Percentiles rank a stretch among this genome's conserved stretches.
Conservation (phyloP, 2,888 invertebrate genomes). For the Spodoptera littoralis region DNA sequence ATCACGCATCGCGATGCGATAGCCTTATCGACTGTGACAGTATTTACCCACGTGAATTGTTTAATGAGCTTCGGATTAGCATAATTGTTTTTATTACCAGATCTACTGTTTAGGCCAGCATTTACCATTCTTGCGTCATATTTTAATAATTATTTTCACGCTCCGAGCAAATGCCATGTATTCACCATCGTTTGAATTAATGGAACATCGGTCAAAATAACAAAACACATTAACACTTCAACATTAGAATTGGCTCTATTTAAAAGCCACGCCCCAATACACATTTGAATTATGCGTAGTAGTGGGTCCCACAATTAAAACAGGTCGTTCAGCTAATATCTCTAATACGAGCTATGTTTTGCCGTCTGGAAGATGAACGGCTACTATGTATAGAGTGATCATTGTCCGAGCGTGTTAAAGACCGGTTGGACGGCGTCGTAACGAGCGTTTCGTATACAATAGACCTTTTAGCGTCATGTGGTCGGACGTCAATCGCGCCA, state of each 20-base stretch:
- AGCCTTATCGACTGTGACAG: conserved; percentile 82
- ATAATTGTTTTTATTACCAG: conserved; percentile 74
- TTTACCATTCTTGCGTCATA: conserved; percentile 2
- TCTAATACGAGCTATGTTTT: conserved; percentile 64
- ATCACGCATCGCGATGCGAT: conserved; percentile 81
- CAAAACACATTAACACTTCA: conserved; percentile 11
- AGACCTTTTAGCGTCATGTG: conserved; percentile 88
- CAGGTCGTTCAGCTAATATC: conserved; percentile 61
- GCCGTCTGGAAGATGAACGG: conserved; percentile 70
- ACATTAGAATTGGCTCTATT: conserved; percentile 41
- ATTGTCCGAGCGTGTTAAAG: conserved; percentile 87
- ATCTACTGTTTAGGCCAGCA: conserved; percentile 25
- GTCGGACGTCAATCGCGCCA: conserved; percentile 82
- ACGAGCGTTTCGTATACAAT: conserved; percentile 88
- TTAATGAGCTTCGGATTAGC: conserved; percentile 79
- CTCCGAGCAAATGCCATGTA: not conserved
- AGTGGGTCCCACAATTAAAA: conserved; percentile 59
- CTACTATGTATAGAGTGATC: conserved; percentile 86
- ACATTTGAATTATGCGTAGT: conserved; percentile 37
- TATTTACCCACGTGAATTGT: conserved; percentile 78
- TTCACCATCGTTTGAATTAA: conserved; percentile 2
- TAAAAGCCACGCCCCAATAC: conserved; percentile 36
- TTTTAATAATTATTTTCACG: conserved; percentile 8
- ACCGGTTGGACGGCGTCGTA: conserved; percentile 83
- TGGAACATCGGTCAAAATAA: conserved; percentile 5